A percentile compares a stretch with the other conserved stretches of the same genome.
Conservation (phyloP, 2,797 vertebrate species). For the Gastrophryne carolinensis region DNA sequence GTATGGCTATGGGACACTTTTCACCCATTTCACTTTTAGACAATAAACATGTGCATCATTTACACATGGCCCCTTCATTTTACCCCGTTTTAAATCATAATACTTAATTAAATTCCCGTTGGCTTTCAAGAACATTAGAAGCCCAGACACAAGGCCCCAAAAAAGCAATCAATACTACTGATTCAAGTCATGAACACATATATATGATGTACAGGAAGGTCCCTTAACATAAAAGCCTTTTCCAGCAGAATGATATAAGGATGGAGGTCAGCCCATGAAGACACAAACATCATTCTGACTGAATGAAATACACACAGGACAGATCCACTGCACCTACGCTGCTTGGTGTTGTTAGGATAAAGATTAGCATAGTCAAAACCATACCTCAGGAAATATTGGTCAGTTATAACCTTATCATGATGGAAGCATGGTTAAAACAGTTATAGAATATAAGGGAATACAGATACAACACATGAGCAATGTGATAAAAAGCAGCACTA, state of each 20-base stretch:
- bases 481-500: not conserved
- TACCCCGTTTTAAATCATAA: too few species aligned
- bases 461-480: slow-evolving; percentile 29
- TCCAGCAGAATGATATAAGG: slow-evolving; percentile 56
- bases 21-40: too few species aligned
- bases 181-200: not conserved
- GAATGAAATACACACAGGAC: slow-evolving; percentile 61
- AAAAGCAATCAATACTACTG: not conserved
- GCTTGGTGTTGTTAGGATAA: slow-evolving; percentile 61
- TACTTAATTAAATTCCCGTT: too few species aligned
- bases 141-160: not conserved
- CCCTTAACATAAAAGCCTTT: slow-evolving; percentile 32
- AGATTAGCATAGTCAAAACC: slow-evolving; percentile 67
- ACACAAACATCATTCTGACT: slow-evolving; percentile 70
- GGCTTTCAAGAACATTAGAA: too few species aligned
- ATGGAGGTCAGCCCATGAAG: slow-evolving; percentile 70
- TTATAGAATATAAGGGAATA: slow-evolving; percentile 32
- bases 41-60: too few species aligned
- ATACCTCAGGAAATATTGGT: slow-evolving; percentile 67
- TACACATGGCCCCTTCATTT: too few species aligned
- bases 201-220: slow-evolving; percentile 13
- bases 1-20: too few species aligned
- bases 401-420: slow-evolving; percentile 58
- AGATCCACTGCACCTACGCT: slow-evolving; percentile 56
- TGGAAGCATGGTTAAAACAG: slow-evolving; percentile 21